phyloP scores from a whole-genome alignment of 1,140 invertebrate genomes.

The Trinorchestia longiramus region DNA sequence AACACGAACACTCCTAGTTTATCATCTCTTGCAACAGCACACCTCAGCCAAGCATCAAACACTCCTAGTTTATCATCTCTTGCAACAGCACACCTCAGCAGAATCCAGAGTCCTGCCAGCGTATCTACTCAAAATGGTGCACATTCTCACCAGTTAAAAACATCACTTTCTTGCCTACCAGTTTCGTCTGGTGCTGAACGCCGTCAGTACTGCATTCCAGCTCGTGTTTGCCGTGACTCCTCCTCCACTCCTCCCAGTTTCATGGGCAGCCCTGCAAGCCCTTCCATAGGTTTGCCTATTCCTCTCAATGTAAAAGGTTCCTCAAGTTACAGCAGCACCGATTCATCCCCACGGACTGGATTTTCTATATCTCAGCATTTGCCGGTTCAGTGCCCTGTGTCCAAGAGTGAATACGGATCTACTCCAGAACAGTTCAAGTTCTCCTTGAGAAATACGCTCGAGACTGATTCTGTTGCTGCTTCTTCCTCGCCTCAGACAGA shows the following conservation, averaged over 20 bases:
- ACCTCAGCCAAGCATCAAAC: background rate
- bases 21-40: background rate
- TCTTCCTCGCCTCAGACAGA: background rate
- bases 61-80: slow-evolving; percentile 13
- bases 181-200: background rate
- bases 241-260: background rate
- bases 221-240: background rate
- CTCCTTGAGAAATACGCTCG: background rate
- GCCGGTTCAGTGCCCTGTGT: background rate
- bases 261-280: background rate
- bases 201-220: slow-evolving; percentile 22
- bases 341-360: background rate
- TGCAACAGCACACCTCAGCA: background rate
- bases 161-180: background rate
- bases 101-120: background rate
- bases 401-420: background rate
- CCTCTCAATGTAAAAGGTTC: background rate
- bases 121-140: background rate
- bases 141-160: background rate
- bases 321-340: background rate
- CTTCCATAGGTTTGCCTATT: background rate
- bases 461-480: background rate
- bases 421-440: slow-evolving; percentile 18
- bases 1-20: slow-evolving; percentile 21
- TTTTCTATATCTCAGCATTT: background rate